These are phyloP conservation scores for Diadema setosum DNA, from an alignment of 35 echinoderm and acorn worm species.

Conservation along the genomic window DNA sequence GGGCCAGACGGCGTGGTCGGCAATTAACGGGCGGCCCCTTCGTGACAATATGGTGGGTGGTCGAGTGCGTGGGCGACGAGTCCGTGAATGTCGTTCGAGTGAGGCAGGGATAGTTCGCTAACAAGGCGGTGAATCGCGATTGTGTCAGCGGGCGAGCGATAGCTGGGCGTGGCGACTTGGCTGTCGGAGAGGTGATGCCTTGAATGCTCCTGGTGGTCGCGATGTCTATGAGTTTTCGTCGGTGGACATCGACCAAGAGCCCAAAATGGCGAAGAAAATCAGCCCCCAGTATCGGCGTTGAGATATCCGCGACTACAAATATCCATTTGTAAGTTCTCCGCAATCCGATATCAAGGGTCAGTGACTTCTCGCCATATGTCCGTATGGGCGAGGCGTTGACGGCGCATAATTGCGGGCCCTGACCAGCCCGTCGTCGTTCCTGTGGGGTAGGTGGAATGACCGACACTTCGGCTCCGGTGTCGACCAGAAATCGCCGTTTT, in stretches of 20 bases:
- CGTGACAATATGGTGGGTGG: conserved; percentile 18
- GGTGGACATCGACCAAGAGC: not conserved
- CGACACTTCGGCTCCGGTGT: not conserved
- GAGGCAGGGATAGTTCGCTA: not conserved
- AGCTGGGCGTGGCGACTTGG: conserved; percentile 15
- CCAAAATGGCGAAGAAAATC: not conserved
- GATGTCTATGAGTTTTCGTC: not conserved
- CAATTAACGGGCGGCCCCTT: not conserved
- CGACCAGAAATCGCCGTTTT: not conserved
- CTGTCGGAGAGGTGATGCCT: not conserved
- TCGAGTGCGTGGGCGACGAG: not conserved
- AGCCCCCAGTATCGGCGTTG: not conserved
- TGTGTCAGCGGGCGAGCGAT: not conserved
- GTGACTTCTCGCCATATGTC: not conserved
- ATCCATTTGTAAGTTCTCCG: not conserved
- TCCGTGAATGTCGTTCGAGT: not conserved
- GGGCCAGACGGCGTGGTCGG: conserved; percentile 30
- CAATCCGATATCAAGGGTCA: not conserved
- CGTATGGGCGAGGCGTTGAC: not conserved
- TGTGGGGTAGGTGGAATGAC: not conserved
- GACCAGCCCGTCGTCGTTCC: not conserved
- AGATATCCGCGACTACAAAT: not conserved
- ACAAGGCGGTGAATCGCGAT: not conserved
- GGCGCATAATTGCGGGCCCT: not conserved
- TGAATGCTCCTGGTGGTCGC: not conserved